These are phyloP conservation scores for Escarpia spicata DNA, from an alignment of 2,888 invertebrate genomes.

Conservation along the genomic window DNA sequence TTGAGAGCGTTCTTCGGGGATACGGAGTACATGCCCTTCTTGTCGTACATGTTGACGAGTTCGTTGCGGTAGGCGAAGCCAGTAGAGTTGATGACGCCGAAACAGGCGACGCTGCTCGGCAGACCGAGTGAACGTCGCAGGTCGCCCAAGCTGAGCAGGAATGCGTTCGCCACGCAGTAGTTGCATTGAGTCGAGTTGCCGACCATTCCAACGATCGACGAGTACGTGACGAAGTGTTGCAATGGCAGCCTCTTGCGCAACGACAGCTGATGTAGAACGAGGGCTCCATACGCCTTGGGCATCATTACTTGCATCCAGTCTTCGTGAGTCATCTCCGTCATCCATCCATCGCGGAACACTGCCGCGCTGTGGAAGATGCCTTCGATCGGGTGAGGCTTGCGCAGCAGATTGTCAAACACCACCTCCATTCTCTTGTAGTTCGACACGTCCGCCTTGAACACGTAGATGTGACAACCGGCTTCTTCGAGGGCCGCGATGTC, in stretches of 20 bases:
- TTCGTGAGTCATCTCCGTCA: background rate
- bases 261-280: conserved; percentile 1
- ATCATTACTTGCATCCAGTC: background rate
- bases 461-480: background rate
- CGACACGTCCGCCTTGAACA: conserved; percentile 1
- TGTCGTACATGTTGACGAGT: background rate
- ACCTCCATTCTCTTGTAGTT: background rate
- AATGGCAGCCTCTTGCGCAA: background rate
- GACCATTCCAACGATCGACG: background rate
- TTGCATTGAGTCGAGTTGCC: background rate
- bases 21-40: background rate
- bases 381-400: background rate
- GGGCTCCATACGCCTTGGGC: background rate
- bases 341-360: background rate
- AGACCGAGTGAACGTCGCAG: background rate
- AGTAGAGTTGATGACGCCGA: background rate
- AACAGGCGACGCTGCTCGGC: conserved; percentile 7
- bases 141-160: background rate
- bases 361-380: conserved; percentile 18
- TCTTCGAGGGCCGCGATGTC: conserved; percentile 13
- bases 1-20: background rate
- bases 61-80: conserved; percentile 10
- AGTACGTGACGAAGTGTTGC: conserved; percentile 14
- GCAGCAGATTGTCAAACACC: background rate
- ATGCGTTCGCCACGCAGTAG: conserved; percentile 8